These are phyloP conservation scores for Anthoscopus minutus DNA, from an alignment of 2,113 vertebrate species.

Conservation along the genomic window DNA sequence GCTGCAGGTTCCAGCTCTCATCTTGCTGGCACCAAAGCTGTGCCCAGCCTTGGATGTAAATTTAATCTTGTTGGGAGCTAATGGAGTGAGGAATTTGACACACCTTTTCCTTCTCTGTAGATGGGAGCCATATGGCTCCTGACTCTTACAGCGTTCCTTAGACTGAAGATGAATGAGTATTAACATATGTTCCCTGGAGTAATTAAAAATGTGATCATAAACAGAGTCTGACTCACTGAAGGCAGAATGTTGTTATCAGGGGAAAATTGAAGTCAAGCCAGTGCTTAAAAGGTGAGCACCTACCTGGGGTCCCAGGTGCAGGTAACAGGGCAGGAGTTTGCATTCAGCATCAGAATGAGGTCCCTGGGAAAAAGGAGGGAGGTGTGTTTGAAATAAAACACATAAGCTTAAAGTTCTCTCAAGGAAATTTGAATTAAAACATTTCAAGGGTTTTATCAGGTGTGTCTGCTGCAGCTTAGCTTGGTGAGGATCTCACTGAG, in stretches of 20 bases:
- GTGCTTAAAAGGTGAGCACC: background rate
- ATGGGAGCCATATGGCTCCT: constrained; percentile 16
- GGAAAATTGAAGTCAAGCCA: background rate
- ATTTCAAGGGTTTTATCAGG: background rate
- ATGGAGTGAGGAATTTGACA: constrained; percentile 19
- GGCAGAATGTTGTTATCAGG: background rate
- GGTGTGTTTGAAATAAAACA: background rate
- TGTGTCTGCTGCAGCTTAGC: background rate
- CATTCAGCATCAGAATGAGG: accelerated
- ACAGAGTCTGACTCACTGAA: background rate
- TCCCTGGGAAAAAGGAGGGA: background rate
- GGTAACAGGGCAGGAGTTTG: background rate
- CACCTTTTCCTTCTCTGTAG: constrained; percentile 13
- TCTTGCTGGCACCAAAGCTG: background rate
- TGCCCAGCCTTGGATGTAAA: background rate
- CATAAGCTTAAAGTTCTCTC: background rate
- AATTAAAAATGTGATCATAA: constrained; percentile 48
- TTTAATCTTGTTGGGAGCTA: constrained; percentile 19
- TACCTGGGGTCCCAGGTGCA: background rate
- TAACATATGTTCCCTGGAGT: constrained; percentile 39
- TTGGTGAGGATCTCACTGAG: background rate
- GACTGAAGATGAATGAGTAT: background rate
- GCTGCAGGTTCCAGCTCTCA: background rate
- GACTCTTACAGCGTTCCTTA: background rate
- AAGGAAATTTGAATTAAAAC: background rate